Conservation (phyloP, 2,888 invertebrate species). For the Folsomia candida region DNA sequence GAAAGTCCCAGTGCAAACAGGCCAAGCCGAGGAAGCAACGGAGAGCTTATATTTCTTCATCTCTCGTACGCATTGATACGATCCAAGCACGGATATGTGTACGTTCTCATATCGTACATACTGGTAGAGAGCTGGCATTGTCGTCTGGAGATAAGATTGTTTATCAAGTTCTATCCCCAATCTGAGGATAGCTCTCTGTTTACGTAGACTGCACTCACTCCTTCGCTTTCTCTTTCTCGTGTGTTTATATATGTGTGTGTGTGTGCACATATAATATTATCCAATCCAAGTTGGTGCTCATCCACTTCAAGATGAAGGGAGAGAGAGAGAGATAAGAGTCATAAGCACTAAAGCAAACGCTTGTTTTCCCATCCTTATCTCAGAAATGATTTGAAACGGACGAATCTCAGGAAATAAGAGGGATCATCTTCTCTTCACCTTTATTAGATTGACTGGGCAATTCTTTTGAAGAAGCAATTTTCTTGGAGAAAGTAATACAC, state of each 20-base stretch:
- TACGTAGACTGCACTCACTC: not conserved
- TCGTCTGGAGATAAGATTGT: not conserved
- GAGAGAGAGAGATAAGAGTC: not conserved
- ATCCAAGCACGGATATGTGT: no score
- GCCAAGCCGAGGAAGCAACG: no score
- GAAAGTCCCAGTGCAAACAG: not conserved
- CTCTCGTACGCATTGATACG: not conserved
- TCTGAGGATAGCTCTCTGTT: not conserved
- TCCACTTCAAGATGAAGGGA: not conserved
- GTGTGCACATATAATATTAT: not conserved
- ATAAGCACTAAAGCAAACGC: slow-evolving; percentile 19
- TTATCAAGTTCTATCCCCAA: not conserved
- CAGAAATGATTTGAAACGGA: not conserved
- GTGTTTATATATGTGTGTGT: no score
- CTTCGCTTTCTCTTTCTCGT: not conserved
- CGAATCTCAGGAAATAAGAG: not conserved
- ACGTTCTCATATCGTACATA: not conserved
- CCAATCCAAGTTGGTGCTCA: not conserved
- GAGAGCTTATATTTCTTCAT: not conserved
- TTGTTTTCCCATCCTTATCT: not conserved
- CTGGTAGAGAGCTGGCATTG: not conserved
- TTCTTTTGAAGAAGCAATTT: not conserved
- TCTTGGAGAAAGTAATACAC: not conserved
- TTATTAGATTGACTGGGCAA: not conserved
- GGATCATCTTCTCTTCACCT: slow-evolving; percentile 5